Conservation (phyloP, 2,113 vertebrate genomes). For the Tilapia sparmanii region DNA sequence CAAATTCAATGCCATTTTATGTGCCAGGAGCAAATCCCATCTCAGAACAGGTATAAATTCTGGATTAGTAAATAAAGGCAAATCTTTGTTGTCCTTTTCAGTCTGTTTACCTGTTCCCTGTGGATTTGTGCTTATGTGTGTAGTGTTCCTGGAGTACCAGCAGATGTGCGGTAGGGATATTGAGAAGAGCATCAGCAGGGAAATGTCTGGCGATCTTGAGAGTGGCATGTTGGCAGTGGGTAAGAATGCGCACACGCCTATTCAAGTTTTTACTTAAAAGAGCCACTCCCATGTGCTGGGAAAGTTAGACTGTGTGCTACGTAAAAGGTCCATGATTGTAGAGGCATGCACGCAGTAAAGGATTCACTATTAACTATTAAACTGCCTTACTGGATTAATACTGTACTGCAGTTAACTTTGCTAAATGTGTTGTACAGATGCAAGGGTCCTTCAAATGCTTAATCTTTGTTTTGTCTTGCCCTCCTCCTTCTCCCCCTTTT, state of each 20-base stretch:
- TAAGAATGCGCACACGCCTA: conserved; percentile 54
- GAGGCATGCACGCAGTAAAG: background rate
- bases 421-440: background rate
- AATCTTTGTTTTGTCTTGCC: background rate
- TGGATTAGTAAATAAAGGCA: background rate
- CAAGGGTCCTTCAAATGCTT: background rate
- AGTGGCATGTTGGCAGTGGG: conserved; percentile 95
- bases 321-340: background rate
- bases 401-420: background rate
- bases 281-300: background rate
- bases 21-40: conserved; percentile 86
- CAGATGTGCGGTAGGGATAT: conserved; percentile 90
- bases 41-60: conserved; percentile 83
- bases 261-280: background rate
- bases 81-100: too few species aligned
- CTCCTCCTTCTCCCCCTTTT: background rate
- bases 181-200: conserved; percentile 87
- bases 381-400: background rate
- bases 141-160: conserved; percentile 94
- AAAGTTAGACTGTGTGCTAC: background rate
- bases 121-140: background rate
- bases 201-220: conserved; percentile 97
- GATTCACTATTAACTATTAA: background rate
- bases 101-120: background rate
- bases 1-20: conserved; percentile 94